Evolutionary conservation across 2,797 vertebrate species (phyloP).

Genomic region (Hyperoplus lanceolatus): DNA sequence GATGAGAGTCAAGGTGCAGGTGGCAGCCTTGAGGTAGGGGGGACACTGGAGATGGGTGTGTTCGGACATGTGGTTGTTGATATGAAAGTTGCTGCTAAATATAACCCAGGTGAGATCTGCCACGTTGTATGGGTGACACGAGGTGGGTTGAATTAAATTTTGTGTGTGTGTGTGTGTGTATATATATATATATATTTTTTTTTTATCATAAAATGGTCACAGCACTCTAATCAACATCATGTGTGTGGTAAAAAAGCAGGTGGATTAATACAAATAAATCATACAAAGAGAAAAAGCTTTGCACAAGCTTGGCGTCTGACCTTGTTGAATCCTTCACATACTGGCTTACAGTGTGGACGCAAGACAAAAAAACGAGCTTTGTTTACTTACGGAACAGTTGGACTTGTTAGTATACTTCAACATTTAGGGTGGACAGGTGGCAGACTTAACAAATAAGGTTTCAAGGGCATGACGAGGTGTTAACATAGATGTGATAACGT

Average conservation of each 20-base stretch:
- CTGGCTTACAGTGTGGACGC: not conserved
- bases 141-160: slow-evolving; percentile 23
- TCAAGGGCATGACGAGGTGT: not conserved
- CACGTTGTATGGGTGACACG: slow-evolving; percentile 14
- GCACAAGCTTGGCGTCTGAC: slow-evolving; percentile 9
- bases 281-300: slow-evolving; percentile 26
- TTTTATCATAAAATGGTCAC: slow-evolving; percentile 4
- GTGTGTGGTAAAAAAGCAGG: not conserved
- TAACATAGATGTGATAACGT: slow-evolving; percentile 34
- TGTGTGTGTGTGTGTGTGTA: slow-evolving; percentile 17
- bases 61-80: slow-evolving; percentile 44
- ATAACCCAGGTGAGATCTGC: slow-evolving; percentile 49
- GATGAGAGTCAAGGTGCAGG: slow-evolving; percentile 54
- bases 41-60: slow-evolving; percentile 53
- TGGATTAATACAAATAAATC: not conserved
- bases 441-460: slow-evolving; percentile 24
- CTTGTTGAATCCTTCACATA: slow-evolving; percentile 32
- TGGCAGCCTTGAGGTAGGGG: slow-evolving; percentile 51
- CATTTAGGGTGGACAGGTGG: slow-evolving; percentile 5
- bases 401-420: slow-evolving; percentile 14
- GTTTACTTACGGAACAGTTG: slow-evolving; percentile 29
- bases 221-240: slow-evolving; percentile 29
- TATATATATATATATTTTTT: slow-evolving; percentile 20
- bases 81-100: slow-evolving; percentile 60
- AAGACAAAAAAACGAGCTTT: slow-evolving; percentile 19